Base-by-base conservation (phyloP, 2,888 invertebrate genomes). In the Yponomeuta plumbellus region DNA sequence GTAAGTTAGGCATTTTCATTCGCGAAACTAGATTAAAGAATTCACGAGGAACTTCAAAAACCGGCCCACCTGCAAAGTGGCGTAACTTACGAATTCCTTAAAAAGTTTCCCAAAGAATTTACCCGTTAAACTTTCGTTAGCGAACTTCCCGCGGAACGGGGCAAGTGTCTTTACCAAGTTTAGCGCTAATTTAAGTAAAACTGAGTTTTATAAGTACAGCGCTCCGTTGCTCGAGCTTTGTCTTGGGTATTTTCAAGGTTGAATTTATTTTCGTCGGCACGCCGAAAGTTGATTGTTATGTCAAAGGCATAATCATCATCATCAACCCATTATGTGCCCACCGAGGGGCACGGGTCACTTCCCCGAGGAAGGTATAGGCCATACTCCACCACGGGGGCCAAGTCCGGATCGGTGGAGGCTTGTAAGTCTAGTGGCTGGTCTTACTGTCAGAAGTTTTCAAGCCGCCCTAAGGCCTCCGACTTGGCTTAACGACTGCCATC, bases 141-240 rank as follows among this genome's bases (percentile, higher is more conserved):
- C 21, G 22, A 59, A 59, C 22, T 59, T 59, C 13, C 21, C 23
- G 11, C 4, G 21, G 13, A 59, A 22, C 6, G 21, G 21, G 59
- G 59, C 22, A 21, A 59, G 22, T 59, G 59, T 59, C 59, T 59
- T 59, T 59, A 59, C 21, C 21, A 11, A 59, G 59, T 59, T 59
- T 59, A 59, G 59, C 59, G 21, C 59, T 59, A 59, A 59, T 59
- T 59, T 59, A 22, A 59, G 59, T 21, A 59, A 59, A 59, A 59
- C 59, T 21, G 5, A 21, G 22, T 59, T 59, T 13, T 13, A 13
- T 2, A 59, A 59, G 21, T 59, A 59, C 21, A 21, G 11, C 23
- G 59, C 59, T 8, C 22, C 22, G 59, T 8, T 11, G 20, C 57
- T n/a, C 2, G 57, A 57, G 6, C 34, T 34, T 52, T 52, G 17